Base-by-base conservation (phyloP, 64 coral and sea anemone species). In the Pachyseris speciosa region DNA sequence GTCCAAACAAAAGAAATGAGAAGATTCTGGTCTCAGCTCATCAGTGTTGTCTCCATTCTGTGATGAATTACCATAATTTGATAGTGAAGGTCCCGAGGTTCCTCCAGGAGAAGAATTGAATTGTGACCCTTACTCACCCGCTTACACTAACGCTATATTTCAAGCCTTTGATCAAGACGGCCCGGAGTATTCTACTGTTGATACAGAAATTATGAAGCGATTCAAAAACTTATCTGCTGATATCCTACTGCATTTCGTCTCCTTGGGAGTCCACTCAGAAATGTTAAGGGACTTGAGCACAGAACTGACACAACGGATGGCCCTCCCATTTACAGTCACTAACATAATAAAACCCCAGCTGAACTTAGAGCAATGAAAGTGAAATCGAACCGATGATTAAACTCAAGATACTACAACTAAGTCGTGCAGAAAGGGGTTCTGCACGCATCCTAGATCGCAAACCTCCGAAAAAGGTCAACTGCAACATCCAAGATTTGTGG, bases 221-320 rank as follows among this genome's bases (percentile, higher is more conserved):
- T 85, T 36, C 49, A 92, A 65, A 43, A 86, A 44, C 53, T 74
- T 67, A 47, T 86, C 37, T 42, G 17, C 47, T 19, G 75, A 61
- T 78, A 64, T 50, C 79, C 90, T 52, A 84, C 90, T 76, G 68
- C 69, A 22, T 92, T 92, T 73, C 52, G 66, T 16, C 61, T 85
- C 36, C 50, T 67, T 71, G 83, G 83, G 15, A 61, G 34, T 44
- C 67, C 61, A 36, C 59, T 92, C 20, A 30, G 66, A 20, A 58
- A 13, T 16, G 71, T 84, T 63, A 71, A 84, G 7, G 78, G 79
- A 39, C 75, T 92, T 92, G 89, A 92, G 71, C 89, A 92, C 27
- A 31, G 13, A 71, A 53, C 60, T 36, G 47, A 75, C 57, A 91
- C 78, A 73, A 76, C 36, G 37, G 80, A 91, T 84, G 89, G 49